Evolutionary conservation across 92 coral and sea anemone species (phyloP), one percentile per base, ranked within the genome.

Genomic region (Zoanthus solanderi): DNA sequence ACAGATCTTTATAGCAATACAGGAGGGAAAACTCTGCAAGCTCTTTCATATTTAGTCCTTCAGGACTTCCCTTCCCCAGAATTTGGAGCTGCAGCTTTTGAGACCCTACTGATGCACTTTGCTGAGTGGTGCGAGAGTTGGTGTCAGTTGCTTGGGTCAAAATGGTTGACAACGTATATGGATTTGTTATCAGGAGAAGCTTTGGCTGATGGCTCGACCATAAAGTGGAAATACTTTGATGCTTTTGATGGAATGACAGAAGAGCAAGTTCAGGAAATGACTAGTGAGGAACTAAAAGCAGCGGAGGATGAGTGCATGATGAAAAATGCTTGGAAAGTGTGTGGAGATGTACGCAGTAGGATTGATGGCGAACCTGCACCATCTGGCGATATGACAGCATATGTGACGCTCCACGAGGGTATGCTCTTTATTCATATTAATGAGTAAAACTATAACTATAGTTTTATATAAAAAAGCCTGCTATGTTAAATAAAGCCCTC

Each of bases 341-440:
- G 90, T 37, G 76, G 31, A 63, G 76, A 87, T 78, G 90, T 87
- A 15, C 42, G 87, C 66, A 78, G 86, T 45, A 78, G 90, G 77
- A 87, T 78, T 78, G 87, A 87, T 56, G 87, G 90, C 65, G 87
- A 87, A 78, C 90, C 87, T 78, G 90, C 90, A 61, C 90, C 90
- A 78, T 87, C 75, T 46, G 90, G 90, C 10, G 90, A 87, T 78
- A 78, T 87, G 85, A 48, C 86, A 37, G 78, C 78, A 45, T 66
- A 78, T 78, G 90, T 78, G 78, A 87, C 63, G 73, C 78, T 78
- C 65, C 28, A 66, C 31, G 71, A 66, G 50, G 85, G 76, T 76
- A 76, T 61, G 14, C 69, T 52, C 57, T 18, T 17, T 66, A 16
- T 65, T 11, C 78, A n/a, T 68, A 32, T 67, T 12, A 34, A 6